Conservation (phyloP, 1,140 invertebrate genomes). For the Drosophila virilis region DNA sequence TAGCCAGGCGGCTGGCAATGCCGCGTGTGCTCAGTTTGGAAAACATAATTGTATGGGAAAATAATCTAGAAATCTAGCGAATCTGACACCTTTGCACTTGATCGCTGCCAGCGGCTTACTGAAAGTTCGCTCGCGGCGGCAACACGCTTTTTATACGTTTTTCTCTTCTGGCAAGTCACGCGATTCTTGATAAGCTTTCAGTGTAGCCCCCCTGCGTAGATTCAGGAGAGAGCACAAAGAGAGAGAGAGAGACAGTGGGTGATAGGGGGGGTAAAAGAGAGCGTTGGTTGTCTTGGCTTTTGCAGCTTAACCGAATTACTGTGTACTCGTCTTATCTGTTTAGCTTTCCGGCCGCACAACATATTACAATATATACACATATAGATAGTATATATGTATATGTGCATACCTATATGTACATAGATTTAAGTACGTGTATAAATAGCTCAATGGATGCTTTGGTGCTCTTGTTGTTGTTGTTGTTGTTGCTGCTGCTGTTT, state of each 20-base stretch:
- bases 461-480: conserved; percentile 12
- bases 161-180: conserved; percentile 10
- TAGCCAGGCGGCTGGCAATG: conserved; percentile 54
- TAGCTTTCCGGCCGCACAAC: conserved; percentile 10
- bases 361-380: neutral
- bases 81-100: conserved; percentile 31
- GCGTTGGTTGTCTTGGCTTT: conserved; percentile 6
- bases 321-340: conserved; percentile 35
- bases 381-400: conserved; percentile 31
- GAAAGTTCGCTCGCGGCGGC: conserved; percentile 30
- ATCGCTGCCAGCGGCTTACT: conserved; percentile 38
- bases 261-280: neutral
- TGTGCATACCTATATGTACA: conserved; percentile 1
- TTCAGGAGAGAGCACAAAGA: neutral
- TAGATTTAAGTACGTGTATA: conserved; percentile 24
- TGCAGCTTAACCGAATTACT: conserved; percentile 25
- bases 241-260: neutral
- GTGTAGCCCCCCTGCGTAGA: conserved; percentile 36
- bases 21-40: conserved; percentile 68
- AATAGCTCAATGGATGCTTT: conserved; percentile 45
- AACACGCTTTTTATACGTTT: conserved; percentile 43
- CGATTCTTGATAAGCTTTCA: conserved; percentile 37
- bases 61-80: neutral
- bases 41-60: conserved; percentile 50
- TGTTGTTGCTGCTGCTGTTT: neutral